Percentiles rank a stretch among this genome's conserved stretches.
phyloP scores from a whole-genome alignment of 2,113 vertebrate species.

The Pollachius pollachius region DNA sequence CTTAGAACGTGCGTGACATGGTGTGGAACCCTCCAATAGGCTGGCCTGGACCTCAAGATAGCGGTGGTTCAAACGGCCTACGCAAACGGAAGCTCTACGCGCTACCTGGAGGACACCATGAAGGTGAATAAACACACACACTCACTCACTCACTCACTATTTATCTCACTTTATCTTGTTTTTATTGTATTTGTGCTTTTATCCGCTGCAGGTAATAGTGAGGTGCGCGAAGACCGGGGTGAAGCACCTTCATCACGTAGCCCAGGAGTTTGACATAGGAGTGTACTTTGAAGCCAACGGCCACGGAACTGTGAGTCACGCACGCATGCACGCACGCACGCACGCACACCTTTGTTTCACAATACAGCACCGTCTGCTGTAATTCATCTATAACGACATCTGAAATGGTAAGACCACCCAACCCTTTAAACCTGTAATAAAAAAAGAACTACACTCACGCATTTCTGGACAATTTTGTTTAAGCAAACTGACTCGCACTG shows the following conservation, averaged over 20 bases:
- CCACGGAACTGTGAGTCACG: conserved; percentile 88
- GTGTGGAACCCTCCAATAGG: conserved; percentile 59
- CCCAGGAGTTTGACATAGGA: conserved; percentile 89
- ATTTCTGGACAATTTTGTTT: no score
- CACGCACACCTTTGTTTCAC: no score
- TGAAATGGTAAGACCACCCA: no score
- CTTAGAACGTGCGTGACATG: no score
- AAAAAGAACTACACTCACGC: no score
- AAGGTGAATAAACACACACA: conserved; percentile 72
- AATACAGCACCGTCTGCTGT: no score
- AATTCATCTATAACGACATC: neutral
- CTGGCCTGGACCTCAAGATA: conserved; percentile 77
- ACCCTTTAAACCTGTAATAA: no score
- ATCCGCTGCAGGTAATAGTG: conserved; percentile 80
- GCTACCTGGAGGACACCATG: conserved; percentile 85
- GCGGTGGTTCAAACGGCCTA: conserved; percentile 95
- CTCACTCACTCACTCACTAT: neutral
- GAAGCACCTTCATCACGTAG: conserved; percentile 92
- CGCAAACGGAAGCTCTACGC: conserved; percentile 92
- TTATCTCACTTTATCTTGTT: neutral
- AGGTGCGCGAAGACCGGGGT: conserved; percentile 94
- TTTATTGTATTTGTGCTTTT: neutral
- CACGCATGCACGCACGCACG: neutral
- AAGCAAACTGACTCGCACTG: no score
- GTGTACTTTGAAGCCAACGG: conserved; percentile 98